Evolutionary conservation across 2,797 vertebrate genomes (phyloP), one percentile per base, ranked within the genome.

Genomic region (Helicolenus hilgendorfi): DNA sequence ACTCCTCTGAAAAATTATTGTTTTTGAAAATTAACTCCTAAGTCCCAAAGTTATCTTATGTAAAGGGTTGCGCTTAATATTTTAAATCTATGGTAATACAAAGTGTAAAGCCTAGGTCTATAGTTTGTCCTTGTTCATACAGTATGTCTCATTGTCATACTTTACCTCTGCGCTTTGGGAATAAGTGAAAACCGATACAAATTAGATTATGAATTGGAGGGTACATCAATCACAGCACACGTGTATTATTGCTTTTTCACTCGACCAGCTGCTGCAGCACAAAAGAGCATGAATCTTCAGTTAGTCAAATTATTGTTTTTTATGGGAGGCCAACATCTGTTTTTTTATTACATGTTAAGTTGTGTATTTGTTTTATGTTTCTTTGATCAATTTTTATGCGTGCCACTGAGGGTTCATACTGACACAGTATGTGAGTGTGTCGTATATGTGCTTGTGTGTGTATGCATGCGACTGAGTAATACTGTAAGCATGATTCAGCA

Each of bases 191-290:
- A 78, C 89, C 90, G 70, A 92, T 92, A 94, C 81, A 93, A 97
- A 97, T 96, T 93, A 92, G 96, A 97, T 98, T 97, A 97, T 87
- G 91, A 95, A 95, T 92, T 89, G 92, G 88, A 88, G 95, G 92
- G 85, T 93, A 90, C 96, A 96, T 97, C 96, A 96, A 95, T 96
- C 97, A 96, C 89, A 94, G 93, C 92, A 88, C 92, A 91, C 87
- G 27, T 91, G 27, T 79, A 83, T 85, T 91, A 96, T 96, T 97
- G 94, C 94, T 95, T 97, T 95, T 94, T 92, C 68, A 78, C 82
- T 81, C 14, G 1, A 75, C 86, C 85, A 82, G 79, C 74, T 71
- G 64, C 87, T 89, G 82, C 91, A 83, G 73, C 83, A 79, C 78
- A 83, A 83, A 75, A 89, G 53, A 81, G 84, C 83, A 92, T 87